Conservation (phyloP, 2,888 invertebrate species). For the Sympetrum striolatum region DNA sequence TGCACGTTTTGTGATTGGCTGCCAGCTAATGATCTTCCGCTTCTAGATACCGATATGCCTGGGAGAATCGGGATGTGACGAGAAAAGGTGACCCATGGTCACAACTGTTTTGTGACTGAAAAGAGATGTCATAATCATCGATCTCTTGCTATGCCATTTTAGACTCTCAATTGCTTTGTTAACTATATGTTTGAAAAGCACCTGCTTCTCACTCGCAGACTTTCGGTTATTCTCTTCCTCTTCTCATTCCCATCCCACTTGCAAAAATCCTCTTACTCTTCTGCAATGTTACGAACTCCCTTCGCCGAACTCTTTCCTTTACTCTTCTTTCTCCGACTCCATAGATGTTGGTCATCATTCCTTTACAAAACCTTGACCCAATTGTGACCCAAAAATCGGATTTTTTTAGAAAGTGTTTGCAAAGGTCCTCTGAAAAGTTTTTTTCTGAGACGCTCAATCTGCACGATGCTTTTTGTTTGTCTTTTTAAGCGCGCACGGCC, state of each 20-base stretch:
- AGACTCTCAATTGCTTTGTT: no score
- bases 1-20: no score
- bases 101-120: no score
- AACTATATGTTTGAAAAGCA: no score
- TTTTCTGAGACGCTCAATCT: not conserved
- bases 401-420: not conserved
- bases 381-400: not conserved
- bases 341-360: not conserved
- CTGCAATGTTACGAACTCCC: not conserved
- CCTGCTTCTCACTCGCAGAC: no score
- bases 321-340: not conserved
- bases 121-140: no score
- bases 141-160: no score
- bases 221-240: not conserved
- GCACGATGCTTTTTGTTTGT: not conserved
- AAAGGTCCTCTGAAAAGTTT: not conserved
- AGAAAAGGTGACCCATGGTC: no score
- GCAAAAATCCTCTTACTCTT: not conserved
- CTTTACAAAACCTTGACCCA: not conserved
- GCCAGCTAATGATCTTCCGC: no score
- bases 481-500: not conserved
- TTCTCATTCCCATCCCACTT: not conserved
- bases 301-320: not conserved
- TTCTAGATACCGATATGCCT: no score
- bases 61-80: no score